phyloP scores from a whole-genome alignment of 2,113 vertebrate species.

The Xenopus laevis region DNA sequence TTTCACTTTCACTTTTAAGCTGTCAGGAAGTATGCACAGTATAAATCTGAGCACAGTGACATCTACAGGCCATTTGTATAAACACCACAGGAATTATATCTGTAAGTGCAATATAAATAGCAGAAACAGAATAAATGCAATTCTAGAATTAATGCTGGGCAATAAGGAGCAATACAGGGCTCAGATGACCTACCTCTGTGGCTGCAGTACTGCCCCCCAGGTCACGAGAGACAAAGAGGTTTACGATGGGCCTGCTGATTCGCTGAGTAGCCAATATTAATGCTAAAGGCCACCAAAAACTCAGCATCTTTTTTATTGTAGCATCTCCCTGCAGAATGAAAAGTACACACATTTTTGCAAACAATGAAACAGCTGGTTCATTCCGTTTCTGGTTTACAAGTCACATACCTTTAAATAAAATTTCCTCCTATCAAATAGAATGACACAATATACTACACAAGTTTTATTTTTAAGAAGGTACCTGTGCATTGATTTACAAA shows the following conservation, averaged over 20 bases:
- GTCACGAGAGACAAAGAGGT: constrained; percentile 95
- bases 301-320: constrained; percentile 92
- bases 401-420: constrained; percentile 22
- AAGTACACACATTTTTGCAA: background rate
- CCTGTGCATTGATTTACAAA: no score
- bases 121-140: no score
- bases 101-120: no score
- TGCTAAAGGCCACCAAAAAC: constrained; percentile 97
- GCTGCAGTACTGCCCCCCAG: constrained; percentile 82
- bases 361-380: constrained; percentile 4
- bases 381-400: constrained; percentile 9
- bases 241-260: constrained; percentile 95
- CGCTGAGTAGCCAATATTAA: constrained; percentile 93
- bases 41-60: no score
- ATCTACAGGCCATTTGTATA: no score
- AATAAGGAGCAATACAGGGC: background rate
- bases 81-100: no score
- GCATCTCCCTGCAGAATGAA: constrained; percentile 80
- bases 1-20: no score
- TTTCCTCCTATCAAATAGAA: background rate
- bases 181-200: constrained; percentile 76
- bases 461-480: no score
- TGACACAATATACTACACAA: no score
- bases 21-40: no score
- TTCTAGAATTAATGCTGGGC: no score